Evolutionary conservation across 2,888 invertebrate genomes (phyloP).

Genomic region (Drosophila macrothrix): DNA sequence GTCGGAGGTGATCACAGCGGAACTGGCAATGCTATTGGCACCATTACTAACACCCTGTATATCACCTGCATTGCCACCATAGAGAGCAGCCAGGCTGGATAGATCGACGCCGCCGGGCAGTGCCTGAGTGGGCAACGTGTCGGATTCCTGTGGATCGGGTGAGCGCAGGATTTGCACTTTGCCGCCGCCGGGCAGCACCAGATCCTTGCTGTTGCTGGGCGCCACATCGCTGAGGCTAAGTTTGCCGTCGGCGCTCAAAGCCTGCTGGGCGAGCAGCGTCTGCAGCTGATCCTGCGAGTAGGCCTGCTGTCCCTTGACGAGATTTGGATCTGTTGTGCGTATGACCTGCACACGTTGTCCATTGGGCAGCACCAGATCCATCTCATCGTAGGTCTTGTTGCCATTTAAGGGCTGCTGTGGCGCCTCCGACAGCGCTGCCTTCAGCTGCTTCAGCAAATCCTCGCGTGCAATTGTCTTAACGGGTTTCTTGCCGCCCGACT

Average conservation of each 20-base stretch:
- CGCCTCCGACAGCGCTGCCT: slow-evolving; percentile 90
- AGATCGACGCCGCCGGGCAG: slow-evolving; percentile 81
- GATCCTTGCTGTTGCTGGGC: slow-evolving; percentile 87
- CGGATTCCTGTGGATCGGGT: slow-evolving; percentile 87
- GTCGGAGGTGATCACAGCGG: slow-evolving; percentile 85
- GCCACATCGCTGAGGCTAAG: slow-evolving; percentile 77
- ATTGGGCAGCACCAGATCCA: slow-evolving; percentile 90
- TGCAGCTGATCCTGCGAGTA: slow-evolving; percentile 85
- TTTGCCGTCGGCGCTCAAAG: slow-evolving; percentile 59
- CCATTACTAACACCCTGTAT: slow-evolving; percentile 77
- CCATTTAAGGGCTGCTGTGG: slow-evolving; percentile 87
- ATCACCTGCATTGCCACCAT: slow-evolving; percentile 77
- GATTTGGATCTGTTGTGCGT: slow-evolving; percentile 89
- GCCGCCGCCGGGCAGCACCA: slow-evolving; percentile 90
- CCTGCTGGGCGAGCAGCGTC: slow-evolving; percentile 80
- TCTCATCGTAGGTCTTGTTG: slow-evolving; percentile 89
- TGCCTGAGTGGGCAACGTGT: slow-evolving; percentile 84
- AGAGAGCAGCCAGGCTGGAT: slow-evolving; percentile 81
- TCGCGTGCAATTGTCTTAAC: slow-evolving; percentile 89
- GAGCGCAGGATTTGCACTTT: slow-evolving; percentile 90
- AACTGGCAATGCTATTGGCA: slow-evolving; percentile 83
- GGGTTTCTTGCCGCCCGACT: slow-evolving; percentile 76
- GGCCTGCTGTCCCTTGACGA: slow-evolving; percentile 87
- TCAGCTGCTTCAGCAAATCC: slow-evolving; percentile 90
- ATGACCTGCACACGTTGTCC: slow-evolving; percentile 92